Percentiles rank a stretch among this genome's conserved stretches.
Evolutionary conservation across 2,888 invertebrate species (phyloP).

Genomic region (Torymus aiolomorphi): DNA sequence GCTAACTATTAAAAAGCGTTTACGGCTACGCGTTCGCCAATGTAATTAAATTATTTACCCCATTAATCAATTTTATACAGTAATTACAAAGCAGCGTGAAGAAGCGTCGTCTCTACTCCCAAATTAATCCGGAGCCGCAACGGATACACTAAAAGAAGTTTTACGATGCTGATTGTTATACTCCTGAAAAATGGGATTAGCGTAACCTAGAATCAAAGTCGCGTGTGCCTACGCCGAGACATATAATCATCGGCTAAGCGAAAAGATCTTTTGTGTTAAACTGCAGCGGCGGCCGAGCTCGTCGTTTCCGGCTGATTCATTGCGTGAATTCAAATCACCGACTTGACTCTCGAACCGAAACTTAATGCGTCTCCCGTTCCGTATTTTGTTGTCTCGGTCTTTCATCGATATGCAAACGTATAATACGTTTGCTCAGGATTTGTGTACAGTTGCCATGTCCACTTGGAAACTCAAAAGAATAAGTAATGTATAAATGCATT

Average conservation of each 20-base stretch:
- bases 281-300: constrained; percentile 2
- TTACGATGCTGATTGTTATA: constrained; percentile 47
- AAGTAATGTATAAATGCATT: too few relatives aligned
- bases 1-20: too few relatives aligned
- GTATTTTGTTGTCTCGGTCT: too few relatives aligned
- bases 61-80: constrained; percentile 8
- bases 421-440: not conserved
- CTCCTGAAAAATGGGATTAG: constrained; percentile 53
- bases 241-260: constrained; percentile 42
- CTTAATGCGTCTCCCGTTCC: not conserved
- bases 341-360: constrained; percentile 9
- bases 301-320: constrained; percentile 48
- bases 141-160: constrained; percentile 20
- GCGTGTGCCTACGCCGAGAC: not conserved
- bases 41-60: too few relatives aligned
- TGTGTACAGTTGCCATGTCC: too few relatives aligned
- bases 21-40: too few relatives aligned
- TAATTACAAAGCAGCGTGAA: not conserved
- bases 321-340: constrained; percentile 44
- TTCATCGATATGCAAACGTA: not conserved
- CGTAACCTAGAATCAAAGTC: constrained; percentile 51
- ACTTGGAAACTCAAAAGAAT: too few relatives aligned
- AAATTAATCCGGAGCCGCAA: constrained; percentile 35
- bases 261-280: constrained; percentile 41
- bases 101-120: not conserved